A percentile compares a stretch with the other conserved stretches of the same genome.
Conservation (phyloP, 2,888 invertebrate genomes). For the Augochlorella aurata region DNA sequence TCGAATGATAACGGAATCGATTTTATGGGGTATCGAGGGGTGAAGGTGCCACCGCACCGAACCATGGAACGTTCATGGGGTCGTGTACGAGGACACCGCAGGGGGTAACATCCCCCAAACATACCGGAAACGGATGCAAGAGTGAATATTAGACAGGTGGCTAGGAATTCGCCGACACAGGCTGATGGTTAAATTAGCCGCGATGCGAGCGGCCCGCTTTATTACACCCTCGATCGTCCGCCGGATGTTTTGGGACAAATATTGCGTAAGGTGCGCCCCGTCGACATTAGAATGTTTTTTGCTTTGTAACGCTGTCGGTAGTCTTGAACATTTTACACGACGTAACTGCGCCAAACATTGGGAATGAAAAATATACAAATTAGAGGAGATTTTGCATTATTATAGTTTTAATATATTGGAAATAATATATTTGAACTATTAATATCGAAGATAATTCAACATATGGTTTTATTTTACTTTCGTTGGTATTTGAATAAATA, state of each 20-base stretch:
- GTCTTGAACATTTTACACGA: no score
- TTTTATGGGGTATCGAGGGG: constrained; percentile 48
- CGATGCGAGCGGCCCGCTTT: constrained; percentile 36
- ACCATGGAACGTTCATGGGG: constrained; percentile 73
- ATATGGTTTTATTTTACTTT: no score
- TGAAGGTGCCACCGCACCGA: constrained; percentile 45
- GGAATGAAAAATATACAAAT: no score
- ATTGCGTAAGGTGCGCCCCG: constrained; percentile 14
- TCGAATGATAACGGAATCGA: constrained; percentile 73
- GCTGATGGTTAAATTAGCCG: constrained; percentile 58
- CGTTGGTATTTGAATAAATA: no score
- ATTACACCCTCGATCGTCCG: constrained; percentile 24
- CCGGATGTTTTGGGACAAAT: constrained; percentile 44
- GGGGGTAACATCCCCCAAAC: constrained; percentile 72
- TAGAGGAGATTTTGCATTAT: no score
- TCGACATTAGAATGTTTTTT: not conserved
- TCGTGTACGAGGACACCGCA: constrained; percentile 73
- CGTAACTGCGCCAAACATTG: not conserved
- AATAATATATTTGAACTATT: no score
- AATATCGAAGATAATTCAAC: no score
- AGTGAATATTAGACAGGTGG: constrained; percentile 80
- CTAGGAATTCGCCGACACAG: constrained; percentile 34
- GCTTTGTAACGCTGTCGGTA: not conserved
- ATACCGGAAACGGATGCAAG: constrained; percentile 77
- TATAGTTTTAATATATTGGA: no score